Evolutionary conservation across 2,113 vertebrate genomes (phyloP).

Genomic region (Murina feae): DNA sequence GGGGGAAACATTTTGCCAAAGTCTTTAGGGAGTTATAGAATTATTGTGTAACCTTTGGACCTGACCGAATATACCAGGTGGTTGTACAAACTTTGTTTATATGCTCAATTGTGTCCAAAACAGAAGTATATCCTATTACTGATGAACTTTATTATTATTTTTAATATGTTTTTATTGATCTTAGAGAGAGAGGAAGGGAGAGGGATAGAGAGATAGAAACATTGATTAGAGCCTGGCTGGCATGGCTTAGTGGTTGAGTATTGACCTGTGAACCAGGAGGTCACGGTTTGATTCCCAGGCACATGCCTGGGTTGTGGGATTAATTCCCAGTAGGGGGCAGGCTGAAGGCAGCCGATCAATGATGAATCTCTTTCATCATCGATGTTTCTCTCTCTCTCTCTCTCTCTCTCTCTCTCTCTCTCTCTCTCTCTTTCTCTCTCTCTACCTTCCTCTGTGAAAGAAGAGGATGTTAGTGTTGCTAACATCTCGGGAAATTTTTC

Average conservation of each 20-base stretch:
- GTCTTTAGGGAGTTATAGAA: slow-evolving; percentile 24
- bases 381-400: background rate
- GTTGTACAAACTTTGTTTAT: background rate
- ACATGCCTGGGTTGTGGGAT: background rate
- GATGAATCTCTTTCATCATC: background rate
- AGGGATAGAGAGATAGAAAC: too few relatives aligned
- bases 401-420: background rate
- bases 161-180: too few relatives aligned
- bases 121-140: background rate
- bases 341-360: background rate
- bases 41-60: background rate
- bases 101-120: background rate
- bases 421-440: background rate
- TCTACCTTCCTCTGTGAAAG: background rate
- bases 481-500: background rate
- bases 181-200: too few relatives aligned
- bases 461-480: background rate
- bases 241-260: too few relatives aligned
- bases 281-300: too few relatives aligned
- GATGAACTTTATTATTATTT: background rate
- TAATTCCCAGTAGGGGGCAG: background rate
- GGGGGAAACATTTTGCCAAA: background rate
- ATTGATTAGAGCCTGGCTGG: too few relatives aligned
- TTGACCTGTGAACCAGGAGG: too few relatives aligned
- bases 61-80: background rate